Percentiles rank a stretch among this genome's conserved stretches.
Evolutionary conservation across 1,140 invertebrate species (phyloP).

Genomic region (Musca vetustissima): DNA sequence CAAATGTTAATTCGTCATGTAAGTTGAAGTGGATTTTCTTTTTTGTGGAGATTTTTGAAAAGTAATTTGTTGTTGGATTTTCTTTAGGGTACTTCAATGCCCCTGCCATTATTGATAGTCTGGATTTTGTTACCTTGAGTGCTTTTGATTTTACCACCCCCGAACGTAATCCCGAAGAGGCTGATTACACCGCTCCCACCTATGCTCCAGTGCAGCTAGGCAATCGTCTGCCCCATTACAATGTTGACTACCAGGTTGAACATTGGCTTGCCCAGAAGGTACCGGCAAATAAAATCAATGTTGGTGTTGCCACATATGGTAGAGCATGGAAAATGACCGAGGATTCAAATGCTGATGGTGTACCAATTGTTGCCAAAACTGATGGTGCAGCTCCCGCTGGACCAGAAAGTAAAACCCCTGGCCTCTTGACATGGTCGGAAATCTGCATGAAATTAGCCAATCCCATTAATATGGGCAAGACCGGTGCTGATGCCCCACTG

Average conservation of each 20-base stretch:
- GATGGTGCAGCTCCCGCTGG: slow-evolving; percentile 66
- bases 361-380: slow-evolving; percentile 67
- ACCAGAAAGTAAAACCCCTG: slow-evolving; percentile 68
- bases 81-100: slow-evolving; percentile 77
- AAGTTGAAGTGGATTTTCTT: slow-evolving; percentile 42
- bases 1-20: slow-evolving; percentile 76
- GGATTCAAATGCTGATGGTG: slow-evolving; percentile 70
- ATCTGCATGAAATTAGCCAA: slow-evolving; percentile 72
- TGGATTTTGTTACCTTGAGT: slow-evolving; percentile 79
- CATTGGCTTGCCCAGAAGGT: slow-evolving; percentile 68
- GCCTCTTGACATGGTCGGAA: slow-evolving; percentile 79
- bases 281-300: slow-evolving; percentile 72
- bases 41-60: neutral
- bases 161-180: slow-evolving; percentile 71
- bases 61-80: neutral
- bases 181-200: slow-evolving; percentile 71
- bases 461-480: slow-evolving; percentile 60
- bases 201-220: slow-evolving; percentile 65
- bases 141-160: slow-evolving; percentile 80
- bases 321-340: slow-evolving; percentile 79
- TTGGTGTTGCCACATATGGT: slow-evolving; percentile 82
- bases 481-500: slow-evolving; percentile 63
- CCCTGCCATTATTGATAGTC: slow-evolving; percentile 66
- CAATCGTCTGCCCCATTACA: slow-evolving; percentile 64
- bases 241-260: slow-evolving; percentile 64